A percentile compares a stretch with the other conserved stretches of the same genome.
Evolutionary conservation across 2,888 invertebrate species (phyloP).

Genomic region (Eilema sororculum): DNA sequence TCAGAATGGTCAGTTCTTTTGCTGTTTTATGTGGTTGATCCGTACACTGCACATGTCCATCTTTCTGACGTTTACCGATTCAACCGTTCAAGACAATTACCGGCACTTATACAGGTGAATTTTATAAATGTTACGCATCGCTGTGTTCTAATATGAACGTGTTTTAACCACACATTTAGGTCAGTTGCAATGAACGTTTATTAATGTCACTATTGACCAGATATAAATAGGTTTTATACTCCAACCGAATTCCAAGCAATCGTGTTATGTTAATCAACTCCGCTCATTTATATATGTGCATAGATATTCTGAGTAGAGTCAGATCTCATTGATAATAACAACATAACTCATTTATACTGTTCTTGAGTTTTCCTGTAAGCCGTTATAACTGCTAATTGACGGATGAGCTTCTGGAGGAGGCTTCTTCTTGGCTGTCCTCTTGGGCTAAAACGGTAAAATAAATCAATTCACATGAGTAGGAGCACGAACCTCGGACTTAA

Average conservation of each 20-base stretch:
- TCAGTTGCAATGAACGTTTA: slow-evolving; percentile 2
- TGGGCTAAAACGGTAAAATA: too few relatives aligned
- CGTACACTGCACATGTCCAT: too few relatives aligned
- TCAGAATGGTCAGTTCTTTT: too few relatives aligned
- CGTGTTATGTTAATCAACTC: slow-evolving; percentile 45
- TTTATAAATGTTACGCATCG: neutral
- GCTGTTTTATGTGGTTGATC: too few relatives aligned
- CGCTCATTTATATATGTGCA: slow-evolving; percentile 41
- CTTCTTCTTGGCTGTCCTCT: too few relatives aligned
- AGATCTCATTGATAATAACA: slow-evolving; percentile 45
- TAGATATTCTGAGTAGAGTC: slow-evolving; percentile 34
- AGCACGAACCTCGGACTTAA: too few relatives aligned
- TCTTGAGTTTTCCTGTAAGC: slow-evolving; percentile 23
- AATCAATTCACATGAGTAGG: neutral
- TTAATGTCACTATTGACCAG: slow-evolving; percentile 13
- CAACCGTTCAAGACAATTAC: too few relatives aligned
- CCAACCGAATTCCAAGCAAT: slow-evolving; percentile 34
- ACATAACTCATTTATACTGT: slow-evolving; percentile 37
- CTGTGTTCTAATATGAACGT: neutral
- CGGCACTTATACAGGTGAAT: neutral
- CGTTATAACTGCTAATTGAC: neutral
- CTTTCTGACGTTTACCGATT: too few relatives aligned
- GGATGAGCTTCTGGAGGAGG: neutral
- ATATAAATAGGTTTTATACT: slow-evolving; percentile 23
- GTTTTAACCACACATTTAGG: slow-evolving; percentile 21